Evolutionary conservation across 2,797 vertebrate species (phyloP), one percentile per base, ranked within the genome.

Genomic region (Sitta carolinensis): DNA sequence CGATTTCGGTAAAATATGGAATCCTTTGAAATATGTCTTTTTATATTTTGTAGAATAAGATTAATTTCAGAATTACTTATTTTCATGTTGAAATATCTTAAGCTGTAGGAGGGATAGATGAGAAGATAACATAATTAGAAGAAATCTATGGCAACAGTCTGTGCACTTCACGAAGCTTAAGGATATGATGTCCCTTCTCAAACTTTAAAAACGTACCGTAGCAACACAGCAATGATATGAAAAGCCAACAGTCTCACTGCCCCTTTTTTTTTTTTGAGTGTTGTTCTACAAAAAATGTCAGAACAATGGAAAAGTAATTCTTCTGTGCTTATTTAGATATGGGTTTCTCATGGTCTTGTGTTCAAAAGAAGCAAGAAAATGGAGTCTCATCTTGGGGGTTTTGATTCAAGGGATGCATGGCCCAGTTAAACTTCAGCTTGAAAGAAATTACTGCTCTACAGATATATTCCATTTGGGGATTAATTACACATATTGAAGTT

Each of bases 41-140:
- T 89, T 66, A 27, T 68, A 23, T 64, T 87, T 89, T 18, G 11
- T 16, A 19, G 51, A 64, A 69, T 63, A 26, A 74, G 27, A 52
- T 77, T 64, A 40, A 87, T 80, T 94, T 92, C 75, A 79, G 42
- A 79, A 29, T 62, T 48, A 29, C 63, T 73, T 61, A 22, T 51
- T 77, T 54, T 40, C 36, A 47, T 79, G 47, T 63, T 88, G 45
- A 69, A n/a, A 57, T 93, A 51, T 64, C 25, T 75, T 86, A 78
- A 70, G 13, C 54, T 2, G 26, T 87, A 59, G 67, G 48, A 90
- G 26, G 29, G 15, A 26, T 76, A 55, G 25, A 55, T 52, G 23
- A 82, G 67, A 43, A 83, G n/a, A 38, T 70, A 79, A 81, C 27
- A 69, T 87, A 84, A 91, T 89, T 91, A 84, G 77, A 93, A 88